phyloP scores from a whole-genome alignment of 35 echinoderm and acorn worm species.

The Strongylocentrotus purpuratus region DNA sequence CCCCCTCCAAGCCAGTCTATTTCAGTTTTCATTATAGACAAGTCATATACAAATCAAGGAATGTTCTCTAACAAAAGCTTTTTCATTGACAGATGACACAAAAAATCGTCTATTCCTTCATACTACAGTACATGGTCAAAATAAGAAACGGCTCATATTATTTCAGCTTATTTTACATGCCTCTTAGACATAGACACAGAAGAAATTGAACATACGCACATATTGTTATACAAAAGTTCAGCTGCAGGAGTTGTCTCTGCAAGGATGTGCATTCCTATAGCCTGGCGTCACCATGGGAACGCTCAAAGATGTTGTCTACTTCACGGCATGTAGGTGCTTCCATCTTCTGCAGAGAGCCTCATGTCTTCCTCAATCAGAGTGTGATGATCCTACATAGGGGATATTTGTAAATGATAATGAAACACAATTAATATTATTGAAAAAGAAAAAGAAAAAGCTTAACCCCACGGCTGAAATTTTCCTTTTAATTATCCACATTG shows the following conservation, averaged over 20 bases:
- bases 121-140: no score
- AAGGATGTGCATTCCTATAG: not conserved
- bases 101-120: not conserved
- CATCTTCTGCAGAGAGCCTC: not conserved
- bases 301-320: not conserved
- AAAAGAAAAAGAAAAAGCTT: no score
- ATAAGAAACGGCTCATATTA: not conserved
- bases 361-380: not conserved
- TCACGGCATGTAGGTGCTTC: not conserved
- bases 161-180: not conserved
- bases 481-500: no score
- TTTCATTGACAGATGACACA: not conserved
- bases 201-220: not conserved
- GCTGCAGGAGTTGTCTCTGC: not conserved
- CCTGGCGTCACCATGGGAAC: not conserved
- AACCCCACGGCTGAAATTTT: no score
- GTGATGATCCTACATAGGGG: not conserved
- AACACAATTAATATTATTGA: no score
- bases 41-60: not conserved
- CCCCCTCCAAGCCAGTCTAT: not conserved
- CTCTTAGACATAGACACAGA: not conserved
- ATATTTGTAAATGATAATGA: no score
- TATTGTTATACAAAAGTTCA: not conserved
- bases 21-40: not conserved
- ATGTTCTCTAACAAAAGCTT: not conserved